Conservation (phyloP, 2,888 invertebrate genomes). For the Tetranychus truncatus region DNA sequence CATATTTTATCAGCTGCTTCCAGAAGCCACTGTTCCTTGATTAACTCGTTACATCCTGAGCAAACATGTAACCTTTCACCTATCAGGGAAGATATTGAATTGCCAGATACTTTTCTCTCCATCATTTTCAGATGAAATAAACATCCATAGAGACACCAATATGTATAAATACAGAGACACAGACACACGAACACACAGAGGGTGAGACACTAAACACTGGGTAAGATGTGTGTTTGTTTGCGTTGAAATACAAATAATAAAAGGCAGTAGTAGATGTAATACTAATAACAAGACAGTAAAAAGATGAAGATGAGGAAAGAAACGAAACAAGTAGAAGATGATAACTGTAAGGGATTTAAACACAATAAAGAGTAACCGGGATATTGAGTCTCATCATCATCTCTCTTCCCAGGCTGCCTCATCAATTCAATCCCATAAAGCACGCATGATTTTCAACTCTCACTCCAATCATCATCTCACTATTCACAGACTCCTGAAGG, state of each 20-base stretch:
- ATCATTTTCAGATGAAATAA: background rate
- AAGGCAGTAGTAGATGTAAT: background rate
- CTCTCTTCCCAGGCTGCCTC: background rate
- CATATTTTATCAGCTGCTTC: slow-evolving; percentile 73
- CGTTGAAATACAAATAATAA: too few relatives aligned
- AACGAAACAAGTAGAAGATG: background rate
- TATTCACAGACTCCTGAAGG: background rate
- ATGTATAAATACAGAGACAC: background rate
- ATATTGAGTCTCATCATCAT: background rate
- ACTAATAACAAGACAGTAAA: background rate
- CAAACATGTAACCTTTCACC: slow-evolving; percentile 23
- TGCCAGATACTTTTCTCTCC: slow-evolving; percentile 8
- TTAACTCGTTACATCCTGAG: slow-evolving; percentile 27
- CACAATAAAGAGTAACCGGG: background rate
- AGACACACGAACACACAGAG: background rate
- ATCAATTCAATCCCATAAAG: background rate
- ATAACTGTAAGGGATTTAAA: background rate
- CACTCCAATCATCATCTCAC: background rate
- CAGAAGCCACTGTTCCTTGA: slow-evolving; percentile 43
- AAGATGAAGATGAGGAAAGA: background rate
- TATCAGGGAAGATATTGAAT: background rate
- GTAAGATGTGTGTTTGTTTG: too few relatives aligned
- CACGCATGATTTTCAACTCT: background rate
- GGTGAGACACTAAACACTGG: background rate
- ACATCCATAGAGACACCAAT: background rate